phyloP scores from a whole-genome alignment of 1,140 invertebrate species.

The Drosophila burlai region DNA sequence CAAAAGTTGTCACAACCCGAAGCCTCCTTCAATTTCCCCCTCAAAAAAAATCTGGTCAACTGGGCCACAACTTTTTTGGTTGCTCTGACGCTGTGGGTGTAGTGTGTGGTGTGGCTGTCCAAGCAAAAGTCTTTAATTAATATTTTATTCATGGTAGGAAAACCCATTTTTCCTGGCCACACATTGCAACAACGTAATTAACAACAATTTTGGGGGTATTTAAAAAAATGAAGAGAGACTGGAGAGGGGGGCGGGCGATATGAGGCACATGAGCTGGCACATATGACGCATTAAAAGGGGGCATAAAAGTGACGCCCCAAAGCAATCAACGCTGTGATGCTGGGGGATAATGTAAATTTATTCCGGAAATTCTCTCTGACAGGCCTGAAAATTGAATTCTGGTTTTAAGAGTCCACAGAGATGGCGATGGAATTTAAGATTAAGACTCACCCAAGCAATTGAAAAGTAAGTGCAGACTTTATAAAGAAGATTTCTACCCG shows the following conservation, averaged over 20 bases:
- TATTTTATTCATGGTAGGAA: slow-evolving; percentile 72
- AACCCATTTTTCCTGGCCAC: slow-evolving; percentile 49
- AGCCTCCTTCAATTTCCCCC: not conserved
- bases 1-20: slow-evolving; percentile 58
- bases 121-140: slow-evolving; percentile 75
- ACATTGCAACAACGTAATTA: slow-evolving; percentile 66
- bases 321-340: slow-evolving; percentile 38
- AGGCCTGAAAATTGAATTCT: slow-evolving; percentile 59
- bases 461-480: slow-evolving; percentile 2
- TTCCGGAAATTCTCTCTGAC: slow-evolving; percentile 45
- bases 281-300: slow-evolving; percentile 57
- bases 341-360: slow-evolving; percentile 62
- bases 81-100: not conserved
- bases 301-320: slow-evolving; percentile 37
- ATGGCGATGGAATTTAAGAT: slow-evolving; percentile 14
- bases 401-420: slow-evolving; percentile 13
- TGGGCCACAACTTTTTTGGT: slow-evolving; percentile 33
- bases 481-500: not conserved
- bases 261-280: slow-evolving; percentile 36
- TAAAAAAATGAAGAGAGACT: slow-evolving; percentile 47
- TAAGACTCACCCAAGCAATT: slow-evolving; percentile 1
- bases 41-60: slow-evolving; percentile 57
- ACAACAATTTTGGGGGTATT: slow-evolving; percentile 68
- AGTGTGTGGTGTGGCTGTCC: slow-evolving; percentile 21
- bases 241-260: not conserved